These are phyloP conservation scores for Hymenochirus boettgeri DNA, from an alignment of 2,113 vertebrate genomes.

Conservation along the genomic window DNA sequence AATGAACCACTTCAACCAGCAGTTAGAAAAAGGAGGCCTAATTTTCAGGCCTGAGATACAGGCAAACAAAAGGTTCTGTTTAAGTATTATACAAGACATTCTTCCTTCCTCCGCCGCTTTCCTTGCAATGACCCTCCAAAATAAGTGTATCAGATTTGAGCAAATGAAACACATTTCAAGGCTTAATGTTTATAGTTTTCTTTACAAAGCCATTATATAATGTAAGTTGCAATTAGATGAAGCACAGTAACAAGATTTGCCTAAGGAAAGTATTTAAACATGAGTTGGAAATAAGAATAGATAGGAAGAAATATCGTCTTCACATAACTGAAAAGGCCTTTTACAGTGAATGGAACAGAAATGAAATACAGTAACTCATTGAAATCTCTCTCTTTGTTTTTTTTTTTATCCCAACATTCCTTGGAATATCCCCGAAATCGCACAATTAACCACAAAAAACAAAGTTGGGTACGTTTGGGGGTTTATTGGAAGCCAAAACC, in stretches of 20 bases:
- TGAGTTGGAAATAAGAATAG: conserved; percentile 70
- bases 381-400: too few relatives aligned
- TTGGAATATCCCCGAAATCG: too few relatives aligned
- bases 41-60: conserved; percentile 93
- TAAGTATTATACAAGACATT: conserved; percentile 97
- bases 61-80: conserved; percentile 97
- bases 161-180: conserved; percentile 98
- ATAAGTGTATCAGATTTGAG: conserved; percentile 97
- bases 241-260: conserved; percentile 68
- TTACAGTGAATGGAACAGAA: too few relatives aligned
- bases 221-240: conserved; percentile 71
- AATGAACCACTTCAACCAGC: conserved; percentile 99
- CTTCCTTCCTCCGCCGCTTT: too few relatives aligned
- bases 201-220: conserved; percentile 87
- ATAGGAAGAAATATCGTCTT: conserved; percentile 71
- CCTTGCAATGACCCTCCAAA: conserved; percentile 95
- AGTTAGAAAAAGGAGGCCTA: conserved; percentile 93
- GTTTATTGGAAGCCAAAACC: too few relatives aligned
- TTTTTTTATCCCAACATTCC: too few relatives aligned
- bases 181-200: conserved; percentile 96
- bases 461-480: too few relatives aligned
- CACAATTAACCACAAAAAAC: too few relatives aligned
- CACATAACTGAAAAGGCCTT: conserved; percentile 62
- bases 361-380: too few relatives aligned
- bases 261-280: conserved; percentile 67